phyloP scores from a whole-genome alignment of 1,140 invertebrate species.

The Bombus consobrinus region DNA sequence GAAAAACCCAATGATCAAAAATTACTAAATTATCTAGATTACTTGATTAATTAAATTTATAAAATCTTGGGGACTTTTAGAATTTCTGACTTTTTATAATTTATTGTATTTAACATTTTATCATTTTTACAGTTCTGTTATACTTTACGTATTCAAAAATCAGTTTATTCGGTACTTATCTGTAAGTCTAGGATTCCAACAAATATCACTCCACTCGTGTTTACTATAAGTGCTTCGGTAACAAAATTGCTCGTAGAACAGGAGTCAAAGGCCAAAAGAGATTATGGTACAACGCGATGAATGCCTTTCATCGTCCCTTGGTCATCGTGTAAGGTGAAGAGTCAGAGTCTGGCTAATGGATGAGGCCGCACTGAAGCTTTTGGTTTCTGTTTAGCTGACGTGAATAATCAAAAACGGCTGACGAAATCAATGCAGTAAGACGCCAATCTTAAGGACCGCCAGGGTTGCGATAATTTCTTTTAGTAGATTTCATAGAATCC shows the following conservation, averaged over 20 bases:
- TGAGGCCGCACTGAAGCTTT: conserved; percentile 6
- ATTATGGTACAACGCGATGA: not conserved
- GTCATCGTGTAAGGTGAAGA: not conserved
- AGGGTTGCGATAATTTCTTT: conserved; percentile 12
- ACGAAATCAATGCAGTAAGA: conserved; percentile 16
- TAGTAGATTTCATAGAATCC: not conserved
- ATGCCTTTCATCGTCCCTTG: not conserved
- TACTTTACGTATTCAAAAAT: too few species aligned
- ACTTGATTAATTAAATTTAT: not conserved
- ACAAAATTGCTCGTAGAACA: not conserved
- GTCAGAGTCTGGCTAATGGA: conserved; percentile 10
- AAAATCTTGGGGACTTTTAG: too few species aligned
- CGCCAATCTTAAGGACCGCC: not conserved
- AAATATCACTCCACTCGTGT: too few species aligned
- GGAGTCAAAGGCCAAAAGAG: not conserved
- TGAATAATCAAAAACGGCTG: conserved; percentile 43
- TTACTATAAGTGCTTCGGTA: not conserved
- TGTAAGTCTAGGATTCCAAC: too few species aligned
- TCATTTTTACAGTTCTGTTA: too few species aligned
- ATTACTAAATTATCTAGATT: not conserved
- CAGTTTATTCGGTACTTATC: too few species aligned
- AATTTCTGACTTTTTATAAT: too few species aligned
- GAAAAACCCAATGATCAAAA: not conserved
- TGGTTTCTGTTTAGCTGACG: not conserved
- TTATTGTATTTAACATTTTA: too few species aligned